phyloP scores from a whole-genome alignment of 2,888 invertebrate genomes.

The Melieria crassipennis region DNA sequence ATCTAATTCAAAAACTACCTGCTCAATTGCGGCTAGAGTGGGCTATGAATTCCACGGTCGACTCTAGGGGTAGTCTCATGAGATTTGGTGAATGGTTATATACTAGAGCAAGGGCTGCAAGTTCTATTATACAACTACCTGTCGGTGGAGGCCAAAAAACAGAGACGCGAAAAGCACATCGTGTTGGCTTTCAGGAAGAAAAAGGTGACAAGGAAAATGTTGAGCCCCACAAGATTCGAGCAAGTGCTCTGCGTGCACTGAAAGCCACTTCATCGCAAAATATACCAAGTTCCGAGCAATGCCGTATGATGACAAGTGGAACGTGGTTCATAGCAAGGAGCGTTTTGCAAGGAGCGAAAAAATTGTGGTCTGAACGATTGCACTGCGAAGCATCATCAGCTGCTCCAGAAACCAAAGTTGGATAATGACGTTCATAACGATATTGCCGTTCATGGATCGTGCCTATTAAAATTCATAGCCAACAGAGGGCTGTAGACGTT shows the following conservation, averaged over 20 bases:
- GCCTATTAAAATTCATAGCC: constrained; percentile 26
- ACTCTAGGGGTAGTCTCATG: not conserved
- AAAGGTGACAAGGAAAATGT: not conserved
- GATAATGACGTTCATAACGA: not conserved
- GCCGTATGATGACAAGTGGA: constrained; percentile 22
- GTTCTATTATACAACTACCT: not conserved
- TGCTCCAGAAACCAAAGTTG: constrained; percentile 22
- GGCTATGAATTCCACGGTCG: not conserved
- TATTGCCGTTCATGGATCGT: constrained; percentile 24
- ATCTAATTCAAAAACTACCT: constrained; percentile 15
- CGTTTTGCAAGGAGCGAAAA: constrained; percentile 7
- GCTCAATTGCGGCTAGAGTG: constrained; percentile 18
- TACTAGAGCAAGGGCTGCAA: constrained; percentile 1
- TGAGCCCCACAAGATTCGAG: not conserved
- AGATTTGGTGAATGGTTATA: constrained; percentile 6
- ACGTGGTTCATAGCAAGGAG: constrained; percentile 24
- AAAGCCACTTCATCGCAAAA: too few relatives aligned
- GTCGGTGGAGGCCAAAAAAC: not conserved
- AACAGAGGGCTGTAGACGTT: constrained; percentile 9
- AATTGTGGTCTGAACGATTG: not conserved
- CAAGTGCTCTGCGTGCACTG: too few relatives aligned
- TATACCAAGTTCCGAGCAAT: not conserved
- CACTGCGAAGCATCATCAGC: constrained; percentile 24
- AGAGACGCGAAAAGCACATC: constrained; percentile 12
- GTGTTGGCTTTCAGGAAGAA: constrained; percentile 14